These are phyloP conservation scores for Scalopus aquaticus DNA, from an alignment of 2,113 vertebrate species.

Conservation along the genomic window DNA sequence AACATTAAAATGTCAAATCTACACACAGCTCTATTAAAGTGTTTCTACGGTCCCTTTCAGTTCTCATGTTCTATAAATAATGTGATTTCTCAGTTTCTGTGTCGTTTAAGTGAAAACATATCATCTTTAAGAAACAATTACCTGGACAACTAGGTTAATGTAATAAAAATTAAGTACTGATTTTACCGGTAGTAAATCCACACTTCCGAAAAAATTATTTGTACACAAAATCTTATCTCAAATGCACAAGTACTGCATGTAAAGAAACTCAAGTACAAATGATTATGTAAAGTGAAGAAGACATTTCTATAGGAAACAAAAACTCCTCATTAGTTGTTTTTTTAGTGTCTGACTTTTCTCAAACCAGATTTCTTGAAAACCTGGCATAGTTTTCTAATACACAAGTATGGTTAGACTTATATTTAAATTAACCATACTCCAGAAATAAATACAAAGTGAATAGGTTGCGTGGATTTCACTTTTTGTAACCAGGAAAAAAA, in stretches of 20 bases:
- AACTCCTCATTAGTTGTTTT: not conserved
- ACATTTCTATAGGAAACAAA: not conserved
- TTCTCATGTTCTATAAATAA: not conserved
- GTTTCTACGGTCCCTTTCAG: not conserved
- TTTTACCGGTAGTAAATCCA: not conserved
- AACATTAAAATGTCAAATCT: not conserved
- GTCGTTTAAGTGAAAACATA: not conserved
- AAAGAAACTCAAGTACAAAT: not conserved
- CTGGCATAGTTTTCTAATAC: not conserved
- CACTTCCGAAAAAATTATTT: not conserved
- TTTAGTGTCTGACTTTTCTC: conserved; percentile 14
- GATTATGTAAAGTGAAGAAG: not conserved
- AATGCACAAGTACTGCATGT: not conserved
- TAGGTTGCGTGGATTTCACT: not conserved
- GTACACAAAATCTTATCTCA: conserved; percentile 31
- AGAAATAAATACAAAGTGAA: not conserved
- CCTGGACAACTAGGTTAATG: not conserved
- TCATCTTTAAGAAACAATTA: not conserved
- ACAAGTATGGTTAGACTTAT: not conserved
- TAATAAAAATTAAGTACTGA: not conserved
- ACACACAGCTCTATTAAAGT: not conserved
- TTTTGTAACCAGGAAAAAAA: not conserved
- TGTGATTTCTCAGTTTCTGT: not conserved
- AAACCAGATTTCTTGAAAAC: not conserved
- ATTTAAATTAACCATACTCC: not conserved